phyloP scores from a whole-genome alignment of 2,113 vertebrate genomes.

The Hippocampus abdominalis region DNA sequence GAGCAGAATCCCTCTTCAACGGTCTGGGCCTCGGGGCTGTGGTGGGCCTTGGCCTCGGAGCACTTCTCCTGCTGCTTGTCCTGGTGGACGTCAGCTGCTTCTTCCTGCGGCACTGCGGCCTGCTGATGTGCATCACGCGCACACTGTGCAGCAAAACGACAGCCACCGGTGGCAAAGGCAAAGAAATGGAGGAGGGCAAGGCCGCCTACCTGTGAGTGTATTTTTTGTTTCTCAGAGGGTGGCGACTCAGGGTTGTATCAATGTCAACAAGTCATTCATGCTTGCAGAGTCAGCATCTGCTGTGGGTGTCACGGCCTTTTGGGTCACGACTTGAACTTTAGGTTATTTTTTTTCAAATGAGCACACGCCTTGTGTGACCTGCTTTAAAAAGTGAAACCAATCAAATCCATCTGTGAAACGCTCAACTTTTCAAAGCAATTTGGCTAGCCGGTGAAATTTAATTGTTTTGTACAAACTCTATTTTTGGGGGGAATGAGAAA shows the following conservation, averaged over 20 bases:
- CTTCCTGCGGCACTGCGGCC: constrained; percentile 92
- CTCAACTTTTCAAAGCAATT: not conserved
- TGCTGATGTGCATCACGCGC: constrained; percentile 95
- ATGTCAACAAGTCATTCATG: constrained; percentile 47
- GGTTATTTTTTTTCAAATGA: not conserved
- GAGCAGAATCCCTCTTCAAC: constrained; percentile 95
- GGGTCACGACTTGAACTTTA: not conserved
- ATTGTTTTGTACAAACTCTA: constrained; percentile 11
- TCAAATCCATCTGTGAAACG: not conserved
- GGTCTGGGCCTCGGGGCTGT: constrained; percentile 89
- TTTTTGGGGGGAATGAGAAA: constrained; percentile 33
- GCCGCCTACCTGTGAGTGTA: constrained; percentile 94
- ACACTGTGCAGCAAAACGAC: constrained; percentile 93
- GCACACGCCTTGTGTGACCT: not conserved
- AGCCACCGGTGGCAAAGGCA: constrained; percentile 89
- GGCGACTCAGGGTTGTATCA: not conserved
- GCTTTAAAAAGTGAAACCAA: not conserved
- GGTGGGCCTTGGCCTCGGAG: constrained; percentile 88
- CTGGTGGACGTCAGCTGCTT: constrained; percentile 95
- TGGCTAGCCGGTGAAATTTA: constrained; percentile 9
- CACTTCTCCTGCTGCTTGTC: constrained; percentile 87
- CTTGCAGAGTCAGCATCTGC: constrained; percentile 57
- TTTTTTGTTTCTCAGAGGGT: not conserved
- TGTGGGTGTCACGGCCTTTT: constrained; percentile 48
- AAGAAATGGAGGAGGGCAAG: constrained; percentile 96